Percentiles rank a stretch among this genome's conserved stretches.
phyloP scores from a whole-genome alignment of 1,140 invertebrate species.

The Mya arenaria region DNA sequence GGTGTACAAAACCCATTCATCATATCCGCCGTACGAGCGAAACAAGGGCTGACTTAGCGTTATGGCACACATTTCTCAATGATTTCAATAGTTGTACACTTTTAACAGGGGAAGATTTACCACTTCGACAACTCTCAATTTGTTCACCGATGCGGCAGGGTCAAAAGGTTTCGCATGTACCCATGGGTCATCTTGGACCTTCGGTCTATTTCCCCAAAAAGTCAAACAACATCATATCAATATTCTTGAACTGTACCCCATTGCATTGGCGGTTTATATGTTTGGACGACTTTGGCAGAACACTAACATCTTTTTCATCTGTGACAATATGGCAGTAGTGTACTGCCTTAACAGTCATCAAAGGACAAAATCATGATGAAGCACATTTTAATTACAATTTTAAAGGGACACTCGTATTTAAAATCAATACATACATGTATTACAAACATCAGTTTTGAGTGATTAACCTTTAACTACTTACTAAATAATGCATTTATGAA shows the following conservation, averaged over 20 bases:
- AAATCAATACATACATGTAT: no score
- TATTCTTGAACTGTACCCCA: slow-evolving; percentile 5
- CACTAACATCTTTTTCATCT: slow-evolving; percentile 23
- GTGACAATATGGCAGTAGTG: slow-evolving; percentile 13
- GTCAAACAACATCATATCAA: background rate
- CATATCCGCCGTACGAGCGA: background rate
- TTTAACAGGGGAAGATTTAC: background rate
- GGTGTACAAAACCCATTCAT: background rate
- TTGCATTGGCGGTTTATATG: slow-evolving; percentile 2
- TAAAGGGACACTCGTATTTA: no score
- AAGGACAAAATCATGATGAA: no score
- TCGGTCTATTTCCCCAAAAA: background rate
- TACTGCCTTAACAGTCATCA: slow-evolving; percentile 15
- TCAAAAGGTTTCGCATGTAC: background rate
- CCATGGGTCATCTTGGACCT: background rate
- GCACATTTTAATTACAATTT: no score
- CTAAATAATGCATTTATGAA: no score
- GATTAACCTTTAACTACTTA: no score
- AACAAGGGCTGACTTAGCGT: background rate
- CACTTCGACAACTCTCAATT: background rate
- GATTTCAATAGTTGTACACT: background rate
- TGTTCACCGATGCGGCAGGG: slow-evolving; percentile 3
- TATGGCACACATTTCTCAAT: background rate
- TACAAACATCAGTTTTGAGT: no score
- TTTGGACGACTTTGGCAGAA: slow-evolving; percentile 13